A percentile compares a stretch with the other conserved stretches of the same genome.
Evolutionary conservation across 2,888 invertebrate genomes (phyloP).

Genomic region (Criorhina ranunculi): DNA sequence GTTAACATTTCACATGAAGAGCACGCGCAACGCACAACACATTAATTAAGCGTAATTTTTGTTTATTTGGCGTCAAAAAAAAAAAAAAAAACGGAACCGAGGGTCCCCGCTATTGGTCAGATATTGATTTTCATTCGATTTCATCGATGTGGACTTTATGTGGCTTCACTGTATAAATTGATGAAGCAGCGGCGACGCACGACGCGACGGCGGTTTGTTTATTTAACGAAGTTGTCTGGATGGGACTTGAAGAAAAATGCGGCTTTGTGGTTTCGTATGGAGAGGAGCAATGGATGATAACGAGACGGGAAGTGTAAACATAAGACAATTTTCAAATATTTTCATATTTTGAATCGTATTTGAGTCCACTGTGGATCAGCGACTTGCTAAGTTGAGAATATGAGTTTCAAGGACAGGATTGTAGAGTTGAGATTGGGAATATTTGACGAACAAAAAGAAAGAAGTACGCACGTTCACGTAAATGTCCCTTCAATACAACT

Average conservation of each 20-base stretch:
- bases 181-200: constrained; percentile 1
- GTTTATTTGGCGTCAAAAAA: constrained; percentile 41
- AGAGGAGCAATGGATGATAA: constrained; percentile 14
- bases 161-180: constrained; percentile 52
- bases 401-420: no score
- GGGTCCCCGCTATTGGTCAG: constrained; percentile 17
- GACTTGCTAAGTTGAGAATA: no score
- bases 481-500: no score
- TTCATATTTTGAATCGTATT: no score
- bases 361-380: no score
- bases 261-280: constrained; percentile 26
- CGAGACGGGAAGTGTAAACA: neutral
- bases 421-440: no score
- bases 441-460: no score
- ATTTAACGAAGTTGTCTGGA: constrained; percentile 16
- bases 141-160: constrained; percentile 36
- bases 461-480: no score
- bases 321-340: neutral
- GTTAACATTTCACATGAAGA: constrained; percentile 24
- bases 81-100: neutral
- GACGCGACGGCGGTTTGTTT: constrained; percentile 28
- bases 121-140: constrained; percentile 50
- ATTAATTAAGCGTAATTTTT: constrained; percentile 38
- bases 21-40: constrained; percentile 13
- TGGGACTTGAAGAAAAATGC: neutral